These are phyloP conservation scores for Nyctibius bracteatus DNA, from an alignment of 2,113 vertebrate genomes.

Conservation along the genomic window DNA sequence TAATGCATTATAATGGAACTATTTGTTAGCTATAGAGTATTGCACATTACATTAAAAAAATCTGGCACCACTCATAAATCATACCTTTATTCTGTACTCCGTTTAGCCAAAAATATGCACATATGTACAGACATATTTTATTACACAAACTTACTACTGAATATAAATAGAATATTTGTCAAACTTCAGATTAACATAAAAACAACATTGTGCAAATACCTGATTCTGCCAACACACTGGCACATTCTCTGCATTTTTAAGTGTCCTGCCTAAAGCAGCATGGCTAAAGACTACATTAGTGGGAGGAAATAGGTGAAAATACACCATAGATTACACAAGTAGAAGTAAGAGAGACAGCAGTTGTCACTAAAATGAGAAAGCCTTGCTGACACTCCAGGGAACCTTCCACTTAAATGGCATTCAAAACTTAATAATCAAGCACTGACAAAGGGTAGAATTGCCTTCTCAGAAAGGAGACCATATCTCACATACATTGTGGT, in stretches of 20 bases:
- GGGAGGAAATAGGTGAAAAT: background rate
- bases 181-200: background rate
- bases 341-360: background rate
- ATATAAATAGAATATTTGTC: constrained; percentile 11
- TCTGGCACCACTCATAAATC: background rate
- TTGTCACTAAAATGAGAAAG: background rate
- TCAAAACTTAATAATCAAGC: background rate
- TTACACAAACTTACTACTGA: background rate
- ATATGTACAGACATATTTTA: background rate
- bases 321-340: background rate
- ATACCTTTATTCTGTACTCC: background rate
- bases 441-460: background rate
- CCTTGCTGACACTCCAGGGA: background rate
- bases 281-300: background rate
- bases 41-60: background rate
- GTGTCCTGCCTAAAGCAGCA: background rate
- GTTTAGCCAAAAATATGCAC: background rate
- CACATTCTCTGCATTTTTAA: background rate
- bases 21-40: background rate
- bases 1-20: background rate
- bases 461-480: background rate
- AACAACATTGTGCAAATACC: background rate
- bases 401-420: background rate
- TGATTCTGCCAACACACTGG: background rate
- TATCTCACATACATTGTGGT: rapidly evolving